Percentiles rank a stretch among this genome's conserved stretches.
These are phyloP conservation scores for Lepidocyrtinus sp. DNA, from an alignment of 2,888 invertebrate genomes.

Conservation along the genomic window DNA sequence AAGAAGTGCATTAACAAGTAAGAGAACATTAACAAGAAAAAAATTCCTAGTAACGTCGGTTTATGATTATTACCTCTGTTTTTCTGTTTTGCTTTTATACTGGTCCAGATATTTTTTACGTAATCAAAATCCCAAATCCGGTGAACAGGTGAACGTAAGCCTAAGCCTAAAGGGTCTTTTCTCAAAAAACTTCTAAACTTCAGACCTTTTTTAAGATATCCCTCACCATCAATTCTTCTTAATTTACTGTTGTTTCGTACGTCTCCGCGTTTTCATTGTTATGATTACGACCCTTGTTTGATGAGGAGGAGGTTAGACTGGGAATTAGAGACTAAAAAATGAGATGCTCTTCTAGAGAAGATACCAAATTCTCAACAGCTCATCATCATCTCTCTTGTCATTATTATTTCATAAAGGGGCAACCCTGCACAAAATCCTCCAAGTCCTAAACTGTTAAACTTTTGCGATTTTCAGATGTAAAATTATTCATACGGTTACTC, in stretches of 20 bases:
- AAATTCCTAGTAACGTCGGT: conserved; percentile 30
- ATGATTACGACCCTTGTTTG: background rate
- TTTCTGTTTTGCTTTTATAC: background rate
- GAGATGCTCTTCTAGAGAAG: background rate
- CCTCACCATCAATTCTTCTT: background rate
- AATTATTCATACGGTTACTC: background rate
- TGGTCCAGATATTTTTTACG: background rate
- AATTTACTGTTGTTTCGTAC: background rate
- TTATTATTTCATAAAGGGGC: conserved; percentile 4
- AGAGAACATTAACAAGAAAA: background rate
- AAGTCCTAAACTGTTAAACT: background rate
- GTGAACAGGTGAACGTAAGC: conserved; percentile 32
- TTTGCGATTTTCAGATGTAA: background rate
- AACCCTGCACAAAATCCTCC: background rate
- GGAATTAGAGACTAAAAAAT: background rate
- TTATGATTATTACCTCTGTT: conserved; percentile 27
- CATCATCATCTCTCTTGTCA: conserved; percentile 9
- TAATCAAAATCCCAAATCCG: conserved; percentile 30
- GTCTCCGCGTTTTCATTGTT: conserved; percentile 43
- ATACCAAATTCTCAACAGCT: background rate
- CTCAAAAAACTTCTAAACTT: conserved; percentile 20
- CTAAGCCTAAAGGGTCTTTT: background rate
- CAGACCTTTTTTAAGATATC: background rate
- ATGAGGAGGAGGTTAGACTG: background rate
- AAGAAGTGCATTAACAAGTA: conserved; percentile 17